Base-by-base conservation (phyloP, 2,888 invertebrate species). In the Euzophera pinguis region DNA sequence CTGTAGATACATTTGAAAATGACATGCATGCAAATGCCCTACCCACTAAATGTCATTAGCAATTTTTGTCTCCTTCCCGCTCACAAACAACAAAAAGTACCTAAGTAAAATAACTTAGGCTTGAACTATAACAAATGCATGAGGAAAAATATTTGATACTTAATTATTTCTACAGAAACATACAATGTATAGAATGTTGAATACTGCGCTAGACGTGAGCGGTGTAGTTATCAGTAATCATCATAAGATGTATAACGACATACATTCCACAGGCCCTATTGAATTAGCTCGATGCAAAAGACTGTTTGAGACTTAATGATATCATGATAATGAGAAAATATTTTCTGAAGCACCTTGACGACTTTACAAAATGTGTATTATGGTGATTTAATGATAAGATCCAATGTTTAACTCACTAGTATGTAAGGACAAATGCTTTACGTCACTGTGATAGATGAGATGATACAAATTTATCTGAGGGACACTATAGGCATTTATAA, bases 341-440 rank as follows among this genome's bases (percentile, higher is more conserved):
- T 89, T 90, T 88, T 90, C 87, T 83, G 85, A 88, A 74, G 73
- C 82, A 87, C 81, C 84, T 84, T 84, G 72, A 82, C 75, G 73
- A 84, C 80, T 84, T 81, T 84, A 84, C 78, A 78, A 81, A 75
- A 81, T 75, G 77, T 84, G 83, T 87, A 84, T 81, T 79, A 80
- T 78, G 86, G 85, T 86, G 88, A 84, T 83, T 79, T 87, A 84
- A 79, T 81, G 69, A 79, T 88, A 87, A 88, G 82, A 88, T 81
- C 84, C 81, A 81, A 81, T 75, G 77, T 79, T 77, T 79, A 82
- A 89, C 84, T 89, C 89, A 84, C 81, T 89, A 90, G 89, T 81
- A 84, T 87, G 79, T 90, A 89, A 89, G 89, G 83, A 89, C 83
- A 87, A 87, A 89, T 87, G 87, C 88, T 85, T 88, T 88, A 85